Conservation (phyloP, 2,113 vertebrate species). For the Sakesphorus luctuosus region DNA sequence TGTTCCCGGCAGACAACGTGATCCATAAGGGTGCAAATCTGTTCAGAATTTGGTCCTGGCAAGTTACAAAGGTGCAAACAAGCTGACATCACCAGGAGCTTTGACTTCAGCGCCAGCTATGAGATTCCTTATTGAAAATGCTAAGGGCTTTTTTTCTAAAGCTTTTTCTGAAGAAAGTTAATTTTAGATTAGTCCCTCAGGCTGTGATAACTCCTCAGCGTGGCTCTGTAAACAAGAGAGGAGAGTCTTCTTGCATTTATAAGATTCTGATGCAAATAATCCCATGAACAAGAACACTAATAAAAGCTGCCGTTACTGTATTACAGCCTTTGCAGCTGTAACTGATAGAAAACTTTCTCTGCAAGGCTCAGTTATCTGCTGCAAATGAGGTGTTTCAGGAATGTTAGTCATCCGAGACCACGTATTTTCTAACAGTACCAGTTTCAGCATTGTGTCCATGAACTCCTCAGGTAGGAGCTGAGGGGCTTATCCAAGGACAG, state of each 20-base stretch:
- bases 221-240: conserved; percentile 68
- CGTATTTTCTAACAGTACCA: conserved; percentile 48
- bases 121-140: conserved; percentile 53
- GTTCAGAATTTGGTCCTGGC: conserved; percentile 52
- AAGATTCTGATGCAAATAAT: conserved; percentile 62
- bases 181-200: conserved; percentile 69
- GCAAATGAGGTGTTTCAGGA: conserved; percentile 51
- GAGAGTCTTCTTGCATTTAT: conserved; percentile 57
- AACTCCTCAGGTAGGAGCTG: background rate
- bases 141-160: conserved; percentile 55
- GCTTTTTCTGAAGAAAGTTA: conserved; percentile 67
- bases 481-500: background rate
- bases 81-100: conserved; percentile 60
- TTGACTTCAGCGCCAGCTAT: conserved; percentile 34
- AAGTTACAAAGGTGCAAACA: conserved; percentile 62
- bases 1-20: background rate
- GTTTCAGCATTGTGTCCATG: background rate
- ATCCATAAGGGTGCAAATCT: conserved; percentile 38
- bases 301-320: background rate
- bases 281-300: conserved; percentile 35
- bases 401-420: conserved; percentile 40
- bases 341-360: conserved; percentile 57
- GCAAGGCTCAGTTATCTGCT: background rate
- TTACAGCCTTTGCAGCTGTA: conserved; percentile 45
- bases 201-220: conserved; percentile 71